These are phyloP conservation scores for Ovibos moschatus DNA, from an alignment of 2,113 vertebrate species.

Conservation along the genomic window DNA sequence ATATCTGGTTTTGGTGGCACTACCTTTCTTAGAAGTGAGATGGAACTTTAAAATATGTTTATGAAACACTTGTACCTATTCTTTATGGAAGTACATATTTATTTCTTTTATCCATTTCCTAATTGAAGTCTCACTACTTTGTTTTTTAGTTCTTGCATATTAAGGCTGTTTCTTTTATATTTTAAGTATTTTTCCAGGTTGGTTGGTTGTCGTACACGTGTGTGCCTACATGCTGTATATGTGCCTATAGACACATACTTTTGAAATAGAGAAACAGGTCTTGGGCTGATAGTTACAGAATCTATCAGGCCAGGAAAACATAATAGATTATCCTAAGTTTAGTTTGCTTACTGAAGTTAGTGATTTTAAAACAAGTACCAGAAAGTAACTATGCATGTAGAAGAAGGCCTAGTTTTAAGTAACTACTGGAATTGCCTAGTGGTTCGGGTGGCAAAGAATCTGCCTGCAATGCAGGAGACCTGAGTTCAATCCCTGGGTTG, in stretches of 20 bases:
- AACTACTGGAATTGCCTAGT: neutral
- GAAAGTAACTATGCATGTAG: neutral
- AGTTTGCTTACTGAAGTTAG: neutral
- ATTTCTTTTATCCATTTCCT: conserved; percentile 33
- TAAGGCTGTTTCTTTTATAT: neutral
- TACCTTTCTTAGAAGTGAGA: neutral
- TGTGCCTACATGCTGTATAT: neutral
- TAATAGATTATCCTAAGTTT: neutral
- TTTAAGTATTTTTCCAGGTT: neutral
- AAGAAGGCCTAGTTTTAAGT: neutral
- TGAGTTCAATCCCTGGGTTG: neutral
- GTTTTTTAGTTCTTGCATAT: neutral
- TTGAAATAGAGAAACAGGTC: neutral
- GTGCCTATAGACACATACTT: neutral
- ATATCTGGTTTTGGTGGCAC: neutral
- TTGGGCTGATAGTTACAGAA: neutral
- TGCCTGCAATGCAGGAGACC: neutral
- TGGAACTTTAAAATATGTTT: neutral
- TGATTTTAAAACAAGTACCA: neutral
- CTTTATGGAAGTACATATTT: neutral
- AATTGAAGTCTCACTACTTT: neutral
- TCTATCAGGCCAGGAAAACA: neutral
- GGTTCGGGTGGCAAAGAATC: neutral
- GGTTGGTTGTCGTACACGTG: neutral
- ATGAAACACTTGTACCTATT: neutral